Evolutionary conservation across 2,797 vertebrate species (phyloP).

Genomic region (Coregonus ussuriensis): DNA sequence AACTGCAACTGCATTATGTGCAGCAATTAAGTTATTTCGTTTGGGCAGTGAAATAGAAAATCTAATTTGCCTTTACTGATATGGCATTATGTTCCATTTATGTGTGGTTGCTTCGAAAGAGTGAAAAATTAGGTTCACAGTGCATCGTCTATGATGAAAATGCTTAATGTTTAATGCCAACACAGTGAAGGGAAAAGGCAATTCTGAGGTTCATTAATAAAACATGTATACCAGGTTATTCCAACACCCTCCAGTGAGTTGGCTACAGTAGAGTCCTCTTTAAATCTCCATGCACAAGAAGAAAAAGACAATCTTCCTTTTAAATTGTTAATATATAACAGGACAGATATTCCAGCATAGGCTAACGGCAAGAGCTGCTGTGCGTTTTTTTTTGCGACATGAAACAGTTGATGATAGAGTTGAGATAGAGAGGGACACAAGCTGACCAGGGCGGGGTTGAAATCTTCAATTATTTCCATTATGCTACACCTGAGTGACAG

Average conservation of each 20-base stretch:
- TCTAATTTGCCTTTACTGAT: slow-evolving; percentile 25
- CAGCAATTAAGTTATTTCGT: slow-evolving; percentile 25
- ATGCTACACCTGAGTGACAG: neutral
- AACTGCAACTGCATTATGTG: neutral
- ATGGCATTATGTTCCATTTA: slow-evolving; percentile 15
- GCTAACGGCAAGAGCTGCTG: neutral
- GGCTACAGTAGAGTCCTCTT: slow-evolving; percentile 29
- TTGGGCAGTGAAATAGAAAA: slow-evolving; percentile 30
- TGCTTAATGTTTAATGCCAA: slow-evolving; percentile 34
- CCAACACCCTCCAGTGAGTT: slow-evolving; percentile 37
- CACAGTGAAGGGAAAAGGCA: slow-evolving; percentile 14
- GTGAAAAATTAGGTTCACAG: slow-evolving; percentile 4
- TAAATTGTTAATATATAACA: slow-evolving; percentile 45
- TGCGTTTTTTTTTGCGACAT: neutral
- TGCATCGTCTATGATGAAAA: slow-evolving; percentile 10
- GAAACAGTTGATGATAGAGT: neutral
- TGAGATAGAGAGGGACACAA: neutral
- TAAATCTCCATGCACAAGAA: neutral
- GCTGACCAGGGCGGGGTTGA: neutral
- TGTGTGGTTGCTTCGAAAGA: neutral
- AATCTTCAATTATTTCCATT: neutral
- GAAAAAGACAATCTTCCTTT: neutral
- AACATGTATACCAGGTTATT: slow-evolving; percentile 32
- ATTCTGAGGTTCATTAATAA: slow-evolving; percentile 34
- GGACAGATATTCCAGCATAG: slow-evolving; percentile 8